Percentiles rank a stretch among this genome's conserved stretches.
phyloP scores from a whole-genome alignment of 2,113 vertebrate species.

The Gorilla gorilla region DNA sequence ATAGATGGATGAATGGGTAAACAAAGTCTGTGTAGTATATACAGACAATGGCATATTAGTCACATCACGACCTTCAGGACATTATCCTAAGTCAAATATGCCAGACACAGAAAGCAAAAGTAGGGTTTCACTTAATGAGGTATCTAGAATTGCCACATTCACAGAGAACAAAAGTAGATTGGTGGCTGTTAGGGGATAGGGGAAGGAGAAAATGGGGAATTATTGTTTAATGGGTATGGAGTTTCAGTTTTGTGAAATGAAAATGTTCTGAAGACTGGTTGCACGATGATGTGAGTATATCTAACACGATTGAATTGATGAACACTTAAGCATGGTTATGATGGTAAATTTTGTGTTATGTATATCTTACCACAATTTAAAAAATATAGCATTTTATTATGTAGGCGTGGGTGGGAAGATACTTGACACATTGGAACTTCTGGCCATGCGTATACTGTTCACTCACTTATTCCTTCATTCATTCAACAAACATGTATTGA shows the following conservation, averaged over 20 bases:
- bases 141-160: not conserved
- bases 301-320: not conserved
- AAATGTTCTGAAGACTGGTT: not conserved
- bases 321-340: not conserved
- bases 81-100: not conserved
- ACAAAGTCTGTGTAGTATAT: not conserved
- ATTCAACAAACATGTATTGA: not conserved
- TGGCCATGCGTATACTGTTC: not conserved
- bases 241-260: not conserved
- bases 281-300: not conserved
- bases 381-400: not conserved
- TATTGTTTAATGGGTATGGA: not conserved
- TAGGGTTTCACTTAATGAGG: not conserved
- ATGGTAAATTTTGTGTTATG: not conserved
- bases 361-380: not conserved
- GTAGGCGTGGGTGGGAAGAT: not conserved
- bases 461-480: not conserved
- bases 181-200: not conserved
- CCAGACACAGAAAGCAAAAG: not conserved
- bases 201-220: not conserved
- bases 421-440: not conserved
- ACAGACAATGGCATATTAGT: not conserved
- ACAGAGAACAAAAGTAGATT: not conserved
- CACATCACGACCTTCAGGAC: not conserved
- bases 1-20: not conserved